Evolutionary conservation across 2,113 vertebrate species (phyloP).

Genomic region (Mus musculus): GRCm39 chr5:13950501-13951000

Average conservation of each 20-base stretch:
- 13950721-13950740: neutral
- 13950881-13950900: neutral
- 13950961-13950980: neutral
- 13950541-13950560: neutral
- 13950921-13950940: neutral
- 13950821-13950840: neutral
- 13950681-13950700: neutral
- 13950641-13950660: neutral
- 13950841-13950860: neutral
- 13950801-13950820: neutral
- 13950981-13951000: neutral
- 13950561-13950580: neutral
- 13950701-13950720: neutral
- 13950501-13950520: neutral
- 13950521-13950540: conserved; percentile 19
- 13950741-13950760: neutral
- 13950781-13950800: neutral
- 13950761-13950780: neutral
- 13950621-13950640: neutral
- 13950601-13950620: neutral
- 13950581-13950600: conserved; percentile 38
- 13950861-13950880: accelerated
- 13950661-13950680: neutral
- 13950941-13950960: neutral
- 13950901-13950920: neutral